Evolutionary conservation across 1,140 invertebrate species (phyloP), one percentile per base, ranked within the genome.

Genomic region (Megalonaias nervosa): DNA sequence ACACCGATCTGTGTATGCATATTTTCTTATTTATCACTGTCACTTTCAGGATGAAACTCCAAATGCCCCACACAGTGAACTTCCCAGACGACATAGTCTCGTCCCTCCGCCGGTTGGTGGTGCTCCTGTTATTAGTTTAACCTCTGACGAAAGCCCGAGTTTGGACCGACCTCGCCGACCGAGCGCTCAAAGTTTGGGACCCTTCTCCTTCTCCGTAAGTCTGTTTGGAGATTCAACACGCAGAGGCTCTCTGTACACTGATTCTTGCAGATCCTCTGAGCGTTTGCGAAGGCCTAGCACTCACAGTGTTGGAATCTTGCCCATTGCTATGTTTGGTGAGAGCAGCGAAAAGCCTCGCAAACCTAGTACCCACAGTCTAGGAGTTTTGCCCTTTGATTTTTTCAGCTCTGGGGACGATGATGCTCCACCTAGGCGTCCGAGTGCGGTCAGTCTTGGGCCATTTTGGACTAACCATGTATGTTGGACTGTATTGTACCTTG

Each of bases 311-410:
- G 86, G 86, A 68, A 86, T 88, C 66, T 77, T 87, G 68, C 86
- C 87, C 38, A 86, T 88, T 48, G 85, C 83, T 72, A 86, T 86
- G 79, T 89, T 89, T 77, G 87, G 86, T 57, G 87, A 89, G 75
- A 82, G 84, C 68, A 80, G 82, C 1, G 85, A 88, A 76, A 80
- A 82, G 65, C 85, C 84, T 26, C 81, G 87, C 48, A 82, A 87
- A 67, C 84, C 87, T 57, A 87, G 86, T 74, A 87, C 87, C 13
- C 87, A 89, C 81, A 87, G 86, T 82, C 83, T 89, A 62, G 87
- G 87, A 58, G 84, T 87, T 56, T 81, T 88, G 58, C 85, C 85
- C 31, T 48, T 48, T 48, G 38, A 48, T 48, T 48, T 48, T 48
- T 74, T 88, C 62, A 79, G 83, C 65, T 84, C 82, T 78, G 83